A percentile compares a stretch with the other conserved stretches of the same genome.
phyloP scores from a whole-genome alignment of 2,888 invertebrate genomes.

The Eupeodes latifasciatus region DNA sequence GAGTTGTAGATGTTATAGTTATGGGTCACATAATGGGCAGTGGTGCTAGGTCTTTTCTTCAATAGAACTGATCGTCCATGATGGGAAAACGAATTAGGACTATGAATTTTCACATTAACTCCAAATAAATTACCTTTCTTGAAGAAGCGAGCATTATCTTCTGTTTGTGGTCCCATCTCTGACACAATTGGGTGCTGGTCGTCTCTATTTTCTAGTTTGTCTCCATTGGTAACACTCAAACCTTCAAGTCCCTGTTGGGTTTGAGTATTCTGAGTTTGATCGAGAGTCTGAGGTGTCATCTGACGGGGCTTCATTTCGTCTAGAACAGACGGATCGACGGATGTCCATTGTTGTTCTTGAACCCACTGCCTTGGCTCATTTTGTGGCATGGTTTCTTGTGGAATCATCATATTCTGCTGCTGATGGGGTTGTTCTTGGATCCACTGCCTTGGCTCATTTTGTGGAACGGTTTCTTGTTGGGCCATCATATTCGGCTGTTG shows the following conservation, averaged over 20 bases:
- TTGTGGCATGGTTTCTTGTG: slow-evolving; percentile 17
- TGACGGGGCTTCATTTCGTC: slow-evolving; percentile 34
- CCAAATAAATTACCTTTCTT: slow-evolving; percentile 82
- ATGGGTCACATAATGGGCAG: slow-evolving; percentile 69
- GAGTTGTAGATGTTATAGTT: slow-evolving; percentile 76
- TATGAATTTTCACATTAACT: slow-evolving; percentile 76
- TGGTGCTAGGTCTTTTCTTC: slow-evolving; percentile 13
- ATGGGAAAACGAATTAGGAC: slow-evolving; percentile 54
- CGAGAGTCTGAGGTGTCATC: slow-evolving; percentile 18
- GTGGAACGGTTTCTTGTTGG: slow-evolving; percentile 26
- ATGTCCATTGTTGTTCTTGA: slow-evolving; percentile 42
- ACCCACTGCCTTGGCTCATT: slow-evolving; percentile 39
- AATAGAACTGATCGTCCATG: slow-evolving; percentile 65
- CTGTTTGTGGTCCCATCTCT: slow-evolving; percentile 66
- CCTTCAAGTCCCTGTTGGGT: background rate
- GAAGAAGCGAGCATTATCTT: slow-evolving; percentile 56
- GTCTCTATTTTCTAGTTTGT: slow-evolving; percentile 33
- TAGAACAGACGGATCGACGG: slow-evolving; percentile 2
- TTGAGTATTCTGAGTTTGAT: background rate
- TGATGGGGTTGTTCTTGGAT: slow-evolving; percentile 40
- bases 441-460: slow-evolving; percentile 51
- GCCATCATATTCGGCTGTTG: too few species aligned
- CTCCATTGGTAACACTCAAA: slow-evolving; percentile 36
- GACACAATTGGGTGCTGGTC: slow-evolving; percentile 59
- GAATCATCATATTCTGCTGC: slow-evolving; percentile 29